phyloP scores from a whole-genome alignment of 2,888 invertebrate genomes.

The Selenia dentaria region DNA sequence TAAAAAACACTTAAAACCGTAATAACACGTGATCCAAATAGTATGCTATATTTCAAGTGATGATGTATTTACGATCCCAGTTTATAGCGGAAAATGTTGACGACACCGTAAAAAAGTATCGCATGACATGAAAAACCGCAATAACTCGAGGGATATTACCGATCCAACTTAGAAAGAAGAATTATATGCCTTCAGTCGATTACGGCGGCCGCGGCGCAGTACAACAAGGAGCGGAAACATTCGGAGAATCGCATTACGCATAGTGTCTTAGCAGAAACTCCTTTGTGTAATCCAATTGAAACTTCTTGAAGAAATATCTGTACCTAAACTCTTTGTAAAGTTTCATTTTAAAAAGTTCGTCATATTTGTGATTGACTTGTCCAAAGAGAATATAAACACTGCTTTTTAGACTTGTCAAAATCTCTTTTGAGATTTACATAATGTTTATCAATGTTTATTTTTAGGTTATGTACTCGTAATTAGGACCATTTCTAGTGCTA shows the following conservation, averaged over 20 bases:
- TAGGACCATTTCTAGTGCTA: not conserved
- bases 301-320: not conserved
- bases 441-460: too few species aligned
- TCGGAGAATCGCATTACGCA: not conserved
- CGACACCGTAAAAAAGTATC: slow-evolving; percentile 48
- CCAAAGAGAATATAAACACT: too few species aligned
- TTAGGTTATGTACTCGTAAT: too few species aligned
- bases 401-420: not conserved
- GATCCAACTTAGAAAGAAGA: slow-evolving; percentile 56
- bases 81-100: slow-evolving; percentile 51
- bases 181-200: slow-evolving; percentile 52
- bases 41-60: slow-evolving; percentile 28
- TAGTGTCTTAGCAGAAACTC: not conserved
- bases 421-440: not conserved
- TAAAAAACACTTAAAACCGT: slow-evolving; percentile 25
- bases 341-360: not conserved
- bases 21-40: slow-evolving; percentile 14
- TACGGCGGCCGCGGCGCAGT: slow-evolving; percentile 34
- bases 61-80: slow-evolving; percentile 26
- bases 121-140: slow-evolving; percentile 70
- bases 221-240: slow-evolving; percentile 6
- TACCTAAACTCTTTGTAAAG: too few species aligned
- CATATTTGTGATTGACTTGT: not conserved
- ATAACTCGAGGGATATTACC: slow-evolving; percentile 66
- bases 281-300: not conserved